Conservation (phyloP, 2,797 vertebrate genomes). For the Chelmon rostratus region DNA sequence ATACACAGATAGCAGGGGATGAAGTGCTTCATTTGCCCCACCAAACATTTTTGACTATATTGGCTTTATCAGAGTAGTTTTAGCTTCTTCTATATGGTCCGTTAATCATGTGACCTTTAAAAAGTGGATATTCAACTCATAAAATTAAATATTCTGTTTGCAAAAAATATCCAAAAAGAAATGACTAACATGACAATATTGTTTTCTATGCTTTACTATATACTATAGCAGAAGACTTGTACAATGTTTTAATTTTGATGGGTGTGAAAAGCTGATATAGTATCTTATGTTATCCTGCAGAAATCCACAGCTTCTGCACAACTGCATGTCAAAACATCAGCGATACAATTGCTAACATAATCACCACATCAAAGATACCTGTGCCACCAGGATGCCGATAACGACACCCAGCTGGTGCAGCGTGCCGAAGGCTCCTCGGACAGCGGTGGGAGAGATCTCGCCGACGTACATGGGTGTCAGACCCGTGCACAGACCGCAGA, state of each 20-base stretch:
- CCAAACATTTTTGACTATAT: background rate
- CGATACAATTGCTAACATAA: background rate
- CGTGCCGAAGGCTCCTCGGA: slow-evolving; percentile 94
- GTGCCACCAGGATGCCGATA: slow-evolving; percentile 95
- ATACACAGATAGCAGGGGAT: slow-evolving; percentile 25
- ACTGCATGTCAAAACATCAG: background rate
- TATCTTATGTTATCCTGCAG: background rate
- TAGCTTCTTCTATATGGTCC: background rate
- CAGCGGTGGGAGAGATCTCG: slow-evolving; percentile 90
- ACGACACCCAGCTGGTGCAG: slow-evolving; percentile 96
- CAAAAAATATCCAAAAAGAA: too few species aligned
- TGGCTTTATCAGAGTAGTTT: background rate
- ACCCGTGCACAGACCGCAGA: slow-evolving; percentile 93
- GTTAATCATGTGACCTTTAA: background rate
- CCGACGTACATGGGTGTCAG: slow-evolving; percentile 97
- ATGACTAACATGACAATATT: too few species aligned
- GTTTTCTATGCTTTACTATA: too few species aligned
- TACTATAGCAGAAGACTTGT: too few species aligned
- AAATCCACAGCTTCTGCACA: background rate
- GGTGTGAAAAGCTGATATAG: background rate
- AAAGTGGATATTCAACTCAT: background rate
- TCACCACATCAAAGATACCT: slow-evolving; percentile 83
- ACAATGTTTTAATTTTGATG: background rate
- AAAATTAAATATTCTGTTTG: too few species aligned
- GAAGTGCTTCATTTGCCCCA: background rate